A percentile compares a stretch with the other conserved stretches of the same genome.
These are phyloP conservation scores for Plebejus argus DNA, from an alignment of 2,888 invertebrate genomes.

Conservation along the genomic window DNA sequence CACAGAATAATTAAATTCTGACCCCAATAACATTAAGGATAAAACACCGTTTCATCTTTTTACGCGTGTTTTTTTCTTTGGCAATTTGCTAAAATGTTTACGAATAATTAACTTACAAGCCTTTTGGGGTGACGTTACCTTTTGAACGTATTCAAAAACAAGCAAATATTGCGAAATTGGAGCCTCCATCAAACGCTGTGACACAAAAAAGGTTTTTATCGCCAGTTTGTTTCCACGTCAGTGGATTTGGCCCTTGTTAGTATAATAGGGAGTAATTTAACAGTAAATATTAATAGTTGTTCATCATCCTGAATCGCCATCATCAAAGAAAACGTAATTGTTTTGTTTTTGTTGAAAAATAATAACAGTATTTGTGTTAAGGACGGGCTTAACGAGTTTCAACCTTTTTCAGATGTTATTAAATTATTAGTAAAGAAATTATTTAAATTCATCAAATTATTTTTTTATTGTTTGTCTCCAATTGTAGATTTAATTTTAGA, in stretches of 20 bases:
- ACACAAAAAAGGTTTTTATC: slow-evolving; percentile 21
- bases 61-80: slow-evolving; percentile 14
- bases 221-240: neutral
- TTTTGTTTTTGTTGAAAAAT: neutral
- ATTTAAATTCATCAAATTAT: too few species aligned
- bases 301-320: neutral
- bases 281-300: neutral
- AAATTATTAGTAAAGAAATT: too few species aligned
- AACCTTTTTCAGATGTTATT: too few species aligned
- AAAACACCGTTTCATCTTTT: slow-evolving; percentile 16
- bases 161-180: slow-evolving; percentile 20
- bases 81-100: slow-evolving; percentile 21
- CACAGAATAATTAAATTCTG: slow-evolving; percentile 9
- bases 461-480: too few species aligned
- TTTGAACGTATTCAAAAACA: slow-evolving; percentile 24
- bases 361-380: neutral
- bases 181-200: slow-evolving; percentile 11
- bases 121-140: slow-evolving; percentile 18
- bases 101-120: slow-evolving; percentile 28
- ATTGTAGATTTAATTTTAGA: too few species aligned
- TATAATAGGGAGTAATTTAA: neutral
- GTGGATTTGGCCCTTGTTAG: neutral
- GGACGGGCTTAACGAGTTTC: too few species aligned
- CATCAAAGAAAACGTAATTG: neutral
- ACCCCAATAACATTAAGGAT: neutral